Evolutionary conservation across 1,140 invertebrate species (phyloP).

Genomic region (Campoletis sonorensis): DNA sequence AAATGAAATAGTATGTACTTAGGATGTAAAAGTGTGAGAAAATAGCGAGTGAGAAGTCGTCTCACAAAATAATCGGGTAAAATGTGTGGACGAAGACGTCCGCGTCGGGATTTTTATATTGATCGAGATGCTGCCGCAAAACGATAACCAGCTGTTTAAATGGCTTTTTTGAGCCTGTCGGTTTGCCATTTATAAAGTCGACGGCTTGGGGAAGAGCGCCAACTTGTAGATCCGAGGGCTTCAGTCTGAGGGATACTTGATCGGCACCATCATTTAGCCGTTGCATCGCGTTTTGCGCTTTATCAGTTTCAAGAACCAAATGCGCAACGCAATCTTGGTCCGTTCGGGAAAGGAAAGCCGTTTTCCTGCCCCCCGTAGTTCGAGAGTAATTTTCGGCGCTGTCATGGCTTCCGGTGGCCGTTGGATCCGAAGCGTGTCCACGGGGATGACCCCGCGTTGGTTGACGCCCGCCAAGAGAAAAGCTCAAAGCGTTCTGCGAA

Average conservation of each 20-base stretch:
- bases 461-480: too few species aligned
- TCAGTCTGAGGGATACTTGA: not conserved
- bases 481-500: too few species aligned
- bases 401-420: constrained; percentile 36
- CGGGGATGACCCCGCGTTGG: constrained; percentile 65
- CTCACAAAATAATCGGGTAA: constrained; percentile 50
- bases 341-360: constrained; percentile 49
- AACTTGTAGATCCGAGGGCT: not conserved
- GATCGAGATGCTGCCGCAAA: constrained; percentile 46
- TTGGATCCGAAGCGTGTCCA: constrained; percentile 53
- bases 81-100: constrained; percentile 62
- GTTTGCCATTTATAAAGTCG: constrained; percentile 33
- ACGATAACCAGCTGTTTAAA: constrained; percentile 47
- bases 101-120: constrained; percentile 33
- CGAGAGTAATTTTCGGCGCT: constrained; percentile 55
- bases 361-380: constrained; percentile 44
- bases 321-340: constrained; percentile 58
- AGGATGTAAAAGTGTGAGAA: too few species aligned
- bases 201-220: constrained; percentile 43
- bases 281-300: constrained; percentile 44
- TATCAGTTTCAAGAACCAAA: not conserved
- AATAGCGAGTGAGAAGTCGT: too few species aligned
- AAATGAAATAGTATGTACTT: too few species aligned
- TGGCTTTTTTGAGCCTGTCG: rapidly evolving
- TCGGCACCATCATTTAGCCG: constrained; percentile 37